These are phyloP conservation scores for Eospalax fontanierii DNA, from an alignment of 2,797 vertebrate genomes.

Conservation along the genomic window DNA sequence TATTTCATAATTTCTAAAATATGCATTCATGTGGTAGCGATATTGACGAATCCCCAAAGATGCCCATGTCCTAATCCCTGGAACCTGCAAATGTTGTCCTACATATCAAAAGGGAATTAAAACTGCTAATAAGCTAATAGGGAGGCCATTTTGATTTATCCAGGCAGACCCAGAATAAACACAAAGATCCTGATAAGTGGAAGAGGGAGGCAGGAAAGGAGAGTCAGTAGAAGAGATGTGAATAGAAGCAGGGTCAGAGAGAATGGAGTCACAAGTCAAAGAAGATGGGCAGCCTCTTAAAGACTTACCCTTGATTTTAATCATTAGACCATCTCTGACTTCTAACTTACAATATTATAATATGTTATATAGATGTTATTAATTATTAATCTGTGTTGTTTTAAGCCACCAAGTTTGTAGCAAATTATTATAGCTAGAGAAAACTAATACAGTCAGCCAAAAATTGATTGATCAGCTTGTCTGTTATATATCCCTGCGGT, in stretches of 20 bases:
- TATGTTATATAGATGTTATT: no score
- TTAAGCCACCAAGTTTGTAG: constrained; percentile 41
- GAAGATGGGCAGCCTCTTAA: background rate
- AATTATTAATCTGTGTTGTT: constrained; percentile 37
- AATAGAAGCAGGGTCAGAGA: background rate
- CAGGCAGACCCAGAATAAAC: background rate
- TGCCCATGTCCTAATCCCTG: background rate
- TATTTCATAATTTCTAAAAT: constrained; percentile 53
- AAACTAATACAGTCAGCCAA: constrained; percentile 16
- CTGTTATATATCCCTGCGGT: background rate
- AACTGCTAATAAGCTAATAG: background rate
- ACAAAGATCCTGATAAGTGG: background rate
- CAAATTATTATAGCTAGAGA: constrained; percentile 47
- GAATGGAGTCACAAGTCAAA: constrained; percentile 19
- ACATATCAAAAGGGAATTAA: constrained; percentile 24
- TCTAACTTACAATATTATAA: no score
- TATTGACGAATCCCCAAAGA: constrained; percentile 1
- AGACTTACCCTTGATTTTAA: background rate
- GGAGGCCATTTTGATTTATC: constrained; percentile 14
- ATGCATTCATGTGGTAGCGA: background rate
- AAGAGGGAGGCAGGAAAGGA: constrained; percentile 18
- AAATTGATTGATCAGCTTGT: constrained; percentile 46
- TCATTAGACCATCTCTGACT: no score
- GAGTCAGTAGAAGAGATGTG: background rate
- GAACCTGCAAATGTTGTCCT: constrained; percentile 25